Evolutionary conservation across 2,888 invertebrate genomes (phyloP), one percentile per base, ranked within the genome.

Genomic region (Drosophila formosana): DNA sequence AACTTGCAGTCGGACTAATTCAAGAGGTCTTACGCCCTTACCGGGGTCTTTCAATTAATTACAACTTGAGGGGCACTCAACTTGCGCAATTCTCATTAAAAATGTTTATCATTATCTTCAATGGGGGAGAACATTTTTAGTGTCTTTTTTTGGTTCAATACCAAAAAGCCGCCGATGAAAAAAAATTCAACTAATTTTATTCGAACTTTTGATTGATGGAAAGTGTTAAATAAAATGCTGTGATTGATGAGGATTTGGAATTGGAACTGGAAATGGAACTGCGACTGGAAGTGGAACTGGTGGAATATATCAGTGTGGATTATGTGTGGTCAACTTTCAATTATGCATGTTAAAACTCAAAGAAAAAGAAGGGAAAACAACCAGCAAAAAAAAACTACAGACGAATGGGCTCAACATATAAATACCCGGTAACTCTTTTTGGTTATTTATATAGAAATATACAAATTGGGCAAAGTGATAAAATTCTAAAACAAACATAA

Each of bases 271-370:
- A 64, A 71, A 37, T 66, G 56, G 51, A 70, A 72, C 37, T 18
- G 18, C 18, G 18, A 18, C 18, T 18, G 18, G 18, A 18, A 18
- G 18, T 18, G 18, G 18, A 18, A 18, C 18, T 18, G 18, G 57
- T 65, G 53, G 57, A 60, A 66, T 57, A 53, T 43, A 57, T 58
- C 37, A 18, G 26, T 60, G 57, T 32, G 70, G 70, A 75, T 75
- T 75, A 67, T 45, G 62, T 67, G 58, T 61, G 75, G 55, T 52
- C 73, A 73, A 69, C 69, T 78, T 78, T 73, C 74, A 74, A 71
- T 74, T 63, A 70, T 74, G 60, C 65, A 70, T 75, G 74, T 50
- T 47, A 2, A 41, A 23, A 43, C 0, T 5, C 37, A 1, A 23
- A 7, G 6, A 18, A 50, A 26, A 66, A 66, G 23, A 2, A 1